Percentiles rank a stretch among this genome's conserved stretches.
These are phyloP conservation scores for Lycocerus yunnanus DNA, from an alignment of 2,888 invertebrate species.

Conservation along the genomic window DNA sequence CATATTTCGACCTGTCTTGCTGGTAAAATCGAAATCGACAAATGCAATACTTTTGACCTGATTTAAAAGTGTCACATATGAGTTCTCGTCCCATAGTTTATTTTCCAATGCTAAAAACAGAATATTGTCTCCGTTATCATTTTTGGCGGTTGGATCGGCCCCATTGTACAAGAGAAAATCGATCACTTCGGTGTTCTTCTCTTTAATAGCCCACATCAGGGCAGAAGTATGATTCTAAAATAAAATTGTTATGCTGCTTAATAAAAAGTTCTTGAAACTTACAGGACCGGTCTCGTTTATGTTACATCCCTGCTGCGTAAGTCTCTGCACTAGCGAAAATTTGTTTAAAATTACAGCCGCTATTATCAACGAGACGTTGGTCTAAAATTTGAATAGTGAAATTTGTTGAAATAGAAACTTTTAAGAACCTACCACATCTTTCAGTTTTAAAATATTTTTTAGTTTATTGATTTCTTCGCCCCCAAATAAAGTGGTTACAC, in stretches of 20 bases:
- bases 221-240: constrained; percentile 50
- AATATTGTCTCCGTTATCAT: constrained; percentile 49
- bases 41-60: constrained; percentile 40
- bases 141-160: constrained; percentile 48
- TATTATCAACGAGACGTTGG: constrained; percentile 40
- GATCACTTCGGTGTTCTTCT: constrained; percentile 51
- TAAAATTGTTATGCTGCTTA: not conserved
- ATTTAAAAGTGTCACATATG: constrained; percentile 52
- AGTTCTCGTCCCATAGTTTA: constrained; percentile 52
- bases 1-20: constrained; percentile 51
- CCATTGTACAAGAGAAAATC: constrained; percentile 49
- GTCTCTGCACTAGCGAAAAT: constrained; percentile 44
- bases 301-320: constrained; percentile 48
- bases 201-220: constrained; percentile 53
- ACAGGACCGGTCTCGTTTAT: constrained; percentile 48
- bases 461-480: constrained; percentile 46
- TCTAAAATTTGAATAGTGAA: not conserved
- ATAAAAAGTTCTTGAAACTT: not conserved
- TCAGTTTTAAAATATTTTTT: constrained; percentile 43
- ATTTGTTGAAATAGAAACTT: not conserved
- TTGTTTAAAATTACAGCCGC: constrained; percentile 51
- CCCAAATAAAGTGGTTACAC: constrained; percentile 42
- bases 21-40: constrained; percentile 48
- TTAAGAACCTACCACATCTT: constrained; percentile 46
- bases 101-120: constrained; percentile 51